These are phyloP conservation scores for Eupithecia exiguata DNA, from an alignment of 2,888 invertebrate genomes.

Conservation along the genomic window DNA sequence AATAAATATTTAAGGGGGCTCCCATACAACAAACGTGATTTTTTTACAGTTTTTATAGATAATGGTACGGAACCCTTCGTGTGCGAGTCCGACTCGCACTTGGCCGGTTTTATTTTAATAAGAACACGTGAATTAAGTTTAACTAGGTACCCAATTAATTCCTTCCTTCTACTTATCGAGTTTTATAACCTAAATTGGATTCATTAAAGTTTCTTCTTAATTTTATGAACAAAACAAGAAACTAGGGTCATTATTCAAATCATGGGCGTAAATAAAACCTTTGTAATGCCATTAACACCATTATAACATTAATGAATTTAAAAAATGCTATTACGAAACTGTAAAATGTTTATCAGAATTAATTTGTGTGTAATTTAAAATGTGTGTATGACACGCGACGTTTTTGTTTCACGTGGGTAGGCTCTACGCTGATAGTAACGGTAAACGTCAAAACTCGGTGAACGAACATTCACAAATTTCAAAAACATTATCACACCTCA, in stretches of 20 bases:
- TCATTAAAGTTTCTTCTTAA: neutral
- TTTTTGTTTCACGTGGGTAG: constrained; percentile 25
- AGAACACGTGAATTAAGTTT: neutral
- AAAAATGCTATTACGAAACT: constrained; percentile 61
- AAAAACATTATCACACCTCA: too few species aligned
- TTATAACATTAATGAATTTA: constrained; percentile 74
- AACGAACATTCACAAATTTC: neutral
- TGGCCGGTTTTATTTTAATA: too few species aligned
- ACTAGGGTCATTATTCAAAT: constrained; percentile 63
- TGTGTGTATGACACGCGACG: constrained; percentile 53
- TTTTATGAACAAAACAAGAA: constrained; percentile 33
- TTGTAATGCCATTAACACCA: constrained; percentile 68
- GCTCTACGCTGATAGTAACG: neutral
- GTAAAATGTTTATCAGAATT: constrained; percentile 70
- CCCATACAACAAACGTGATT: too few species aligned
- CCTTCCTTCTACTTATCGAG: neutral
- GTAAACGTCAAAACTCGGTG: neutral
- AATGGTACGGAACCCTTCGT: too few species aligned
- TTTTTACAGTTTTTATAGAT: too few species aligned
- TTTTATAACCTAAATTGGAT: neutral
- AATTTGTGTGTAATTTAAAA: constrained; percentile 61
- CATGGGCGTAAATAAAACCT: constrained; percentile 72
- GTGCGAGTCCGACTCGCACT: too few species aligned
- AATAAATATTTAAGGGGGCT: too few species aligned
- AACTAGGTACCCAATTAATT: neutral